These are phyloP conservation scores for Falco cherrug DNA, from an alignment of 2,797 vertebrate species.

Conservation along the genomic window DNA sequence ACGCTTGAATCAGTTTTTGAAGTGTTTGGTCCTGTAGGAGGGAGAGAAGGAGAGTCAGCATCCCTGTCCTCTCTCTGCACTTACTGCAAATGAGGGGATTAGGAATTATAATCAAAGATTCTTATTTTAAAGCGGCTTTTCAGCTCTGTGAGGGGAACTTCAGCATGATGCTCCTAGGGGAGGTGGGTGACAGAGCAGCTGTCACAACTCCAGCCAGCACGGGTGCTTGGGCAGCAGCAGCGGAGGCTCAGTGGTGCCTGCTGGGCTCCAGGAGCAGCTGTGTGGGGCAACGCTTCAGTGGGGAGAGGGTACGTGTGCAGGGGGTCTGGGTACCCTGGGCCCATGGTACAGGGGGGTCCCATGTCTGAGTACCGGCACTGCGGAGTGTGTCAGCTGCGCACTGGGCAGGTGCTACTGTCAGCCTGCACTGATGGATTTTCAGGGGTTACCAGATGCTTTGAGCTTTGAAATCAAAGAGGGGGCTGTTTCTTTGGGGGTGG, in stretches of 20 bases:
- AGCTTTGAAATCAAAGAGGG: not conserved
- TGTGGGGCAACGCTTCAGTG: accelerated
- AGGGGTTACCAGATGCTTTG: not conserved
- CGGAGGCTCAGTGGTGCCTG: accelerated
- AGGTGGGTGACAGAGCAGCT: not conserved
- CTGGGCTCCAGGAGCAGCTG: accelerated
- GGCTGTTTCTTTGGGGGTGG: not conserved
- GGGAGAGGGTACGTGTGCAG: accelerated
- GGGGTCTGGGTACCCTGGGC: not conserved
- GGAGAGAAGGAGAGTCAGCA: not conserved
- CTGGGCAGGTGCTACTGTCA: accelerated
- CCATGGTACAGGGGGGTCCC: accelerated
- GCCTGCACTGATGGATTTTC: not conserved
- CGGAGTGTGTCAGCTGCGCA: accelerated
- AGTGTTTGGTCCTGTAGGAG: not conserved
- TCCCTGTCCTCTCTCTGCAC: not conserved
- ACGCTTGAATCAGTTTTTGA: accelerated
- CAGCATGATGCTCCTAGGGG: not conserved
- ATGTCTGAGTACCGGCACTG: accelerated
- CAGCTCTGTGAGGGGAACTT: not conserved
- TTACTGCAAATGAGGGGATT: constrained; percentile 16
- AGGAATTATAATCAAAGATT: constrained; percentile 23
- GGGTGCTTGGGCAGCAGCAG: not conserved
- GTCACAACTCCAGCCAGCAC: not conserved
- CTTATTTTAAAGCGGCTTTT: constrained; percentile 27